Conservation (phyloP, 2,113 vertebrate species). For the Atrichornis clamosus region DNA sequence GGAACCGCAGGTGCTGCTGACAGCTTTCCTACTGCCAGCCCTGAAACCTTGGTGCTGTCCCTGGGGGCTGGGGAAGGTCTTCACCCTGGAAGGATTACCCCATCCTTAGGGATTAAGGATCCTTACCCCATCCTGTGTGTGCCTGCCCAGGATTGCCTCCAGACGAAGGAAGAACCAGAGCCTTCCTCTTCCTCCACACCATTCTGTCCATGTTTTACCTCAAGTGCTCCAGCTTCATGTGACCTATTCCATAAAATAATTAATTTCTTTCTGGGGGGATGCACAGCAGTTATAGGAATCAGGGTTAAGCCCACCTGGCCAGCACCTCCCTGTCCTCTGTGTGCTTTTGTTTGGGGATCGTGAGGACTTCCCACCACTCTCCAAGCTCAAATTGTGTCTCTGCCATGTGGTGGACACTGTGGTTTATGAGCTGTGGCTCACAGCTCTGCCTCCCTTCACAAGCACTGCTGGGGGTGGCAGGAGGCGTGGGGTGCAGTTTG, state of each 20-base stretch:
- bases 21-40: background rate
- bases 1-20: background rate
- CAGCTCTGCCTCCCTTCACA: rapidly evolving
- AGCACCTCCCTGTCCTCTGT: background rate
- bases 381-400: background rate
- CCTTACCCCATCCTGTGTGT: background rate
- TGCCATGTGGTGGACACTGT: rapidly evolving
- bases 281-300: rapidly evolving
- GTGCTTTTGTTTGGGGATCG: background rate
- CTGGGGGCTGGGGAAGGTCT: background rate
- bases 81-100: background rate
- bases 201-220: background rate
- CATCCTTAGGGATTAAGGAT: too few relatives aligned
- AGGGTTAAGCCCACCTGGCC: background rate
- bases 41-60: background rate
- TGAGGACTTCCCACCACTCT: background rate
- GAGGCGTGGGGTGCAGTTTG: background rate
- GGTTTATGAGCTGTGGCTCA: background rate
- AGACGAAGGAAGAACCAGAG: rapidly evolving
- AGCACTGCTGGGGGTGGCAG: background rate
- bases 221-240: background rate
- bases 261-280: background rate
- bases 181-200: background rate
- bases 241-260: background rate
- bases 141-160: background rate